Conservation (phyloP, 2,888 invertebrate genomes). For the Choreutis nemorana region DNA sequence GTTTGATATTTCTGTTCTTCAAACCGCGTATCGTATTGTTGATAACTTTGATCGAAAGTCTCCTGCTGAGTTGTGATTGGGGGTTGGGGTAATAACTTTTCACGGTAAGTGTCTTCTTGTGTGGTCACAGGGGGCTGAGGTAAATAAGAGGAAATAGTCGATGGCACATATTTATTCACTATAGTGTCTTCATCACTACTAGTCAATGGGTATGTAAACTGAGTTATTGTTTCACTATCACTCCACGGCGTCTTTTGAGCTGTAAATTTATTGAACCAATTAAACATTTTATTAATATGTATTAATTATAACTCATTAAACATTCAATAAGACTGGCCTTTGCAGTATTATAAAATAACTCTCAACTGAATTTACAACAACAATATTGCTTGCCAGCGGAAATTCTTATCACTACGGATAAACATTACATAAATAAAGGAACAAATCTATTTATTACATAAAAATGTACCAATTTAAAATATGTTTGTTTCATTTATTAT, state of each 20-base stretch:
- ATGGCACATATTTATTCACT: conserved; percentile 36
- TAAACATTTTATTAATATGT: conserved; percentile 26
- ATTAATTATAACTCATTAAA: conserved; percentile 28
- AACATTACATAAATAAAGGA: neutral
- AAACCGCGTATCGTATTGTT: conserved; percentile 28
- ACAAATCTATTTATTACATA: conserved; percentile 7
- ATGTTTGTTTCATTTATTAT: conserved; percentile 10
- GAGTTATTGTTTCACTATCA: conserved; percentile 37
- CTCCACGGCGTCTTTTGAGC: conserved; percentile 56
- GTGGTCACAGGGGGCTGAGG: conserved; percentile 35
- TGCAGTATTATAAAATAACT: conserved; percentile 18
- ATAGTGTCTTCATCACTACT: conserved; percentile 39
- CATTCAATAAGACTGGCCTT: conserved; percentile 29
- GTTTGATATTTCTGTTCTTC: conserved; percentile 20
- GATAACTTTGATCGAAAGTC: conserved; percentile 30
- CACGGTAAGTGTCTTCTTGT: conserved; percentile 24
- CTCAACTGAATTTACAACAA: conserved; percentile 15
- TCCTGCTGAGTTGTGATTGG: conserved; percentile 1
- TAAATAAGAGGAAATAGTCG: conserved; percentile 36
- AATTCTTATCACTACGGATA: conserved; percentile 32
- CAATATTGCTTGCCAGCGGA: conserved; percentile 22
- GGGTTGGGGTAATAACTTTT: conserved; percentile 38
- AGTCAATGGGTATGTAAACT: conserved; percentile 42
- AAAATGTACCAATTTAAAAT: conserved; percentile 6
- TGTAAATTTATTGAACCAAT: conserved; percentile 40